These are phyloP conservation scores for Lasius fuliginosus DNA, from an alignment of 2,888 invertebrate genomes.

Conservation along the genomic window DNA sequence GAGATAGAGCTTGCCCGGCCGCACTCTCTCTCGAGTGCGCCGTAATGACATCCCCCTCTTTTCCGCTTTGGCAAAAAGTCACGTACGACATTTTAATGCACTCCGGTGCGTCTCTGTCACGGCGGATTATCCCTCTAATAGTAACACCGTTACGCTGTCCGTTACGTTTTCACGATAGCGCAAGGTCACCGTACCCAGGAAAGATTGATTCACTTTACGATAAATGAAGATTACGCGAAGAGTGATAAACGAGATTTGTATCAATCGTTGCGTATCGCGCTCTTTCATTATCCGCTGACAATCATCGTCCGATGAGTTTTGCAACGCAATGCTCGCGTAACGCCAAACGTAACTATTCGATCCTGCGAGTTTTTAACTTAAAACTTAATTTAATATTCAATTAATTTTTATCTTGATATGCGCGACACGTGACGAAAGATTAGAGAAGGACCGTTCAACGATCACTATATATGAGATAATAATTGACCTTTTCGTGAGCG, in stretches of 20 bases:
- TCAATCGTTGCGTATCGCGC: constrained; percentile 20
- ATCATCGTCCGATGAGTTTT: neutral
- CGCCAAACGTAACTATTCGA: neutral
- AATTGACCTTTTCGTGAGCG: neutral
- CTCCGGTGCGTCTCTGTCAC: constrained; percentile 69
- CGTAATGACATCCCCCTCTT: constrained; percentile 51
- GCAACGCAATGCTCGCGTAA: neutral
- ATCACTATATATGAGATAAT: neutral
- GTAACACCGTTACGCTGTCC: constrained; percentile 73
- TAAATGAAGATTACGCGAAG: constrained; percentile 38
- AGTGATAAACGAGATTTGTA: constrained; percentile 39
- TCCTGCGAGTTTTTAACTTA: neutral
- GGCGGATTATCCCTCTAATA: constrained; percentile 69
- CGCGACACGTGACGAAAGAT: neutral
- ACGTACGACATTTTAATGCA: constrained; percentile 65
- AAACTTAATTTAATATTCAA: neutral
- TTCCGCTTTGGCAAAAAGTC: constrained; percentile 54
- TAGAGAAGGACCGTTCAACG: neutral
- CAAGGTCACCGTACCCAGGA: constrained; percentile 29
- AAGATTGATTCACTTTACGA: constrained; percentile 47
- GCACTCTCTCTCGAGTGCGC: constrained; percentile 47
- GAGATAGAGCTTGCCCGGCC: neutral
- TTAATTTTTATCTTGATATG: neutral
- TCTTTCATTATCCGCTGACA: constrained; percentile 9
- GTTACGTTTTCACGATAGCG: constrained; percentile 70